Conservation (phyloP, 2,888 invertebrate species). For the Agapetus fuscipes region DNA sequence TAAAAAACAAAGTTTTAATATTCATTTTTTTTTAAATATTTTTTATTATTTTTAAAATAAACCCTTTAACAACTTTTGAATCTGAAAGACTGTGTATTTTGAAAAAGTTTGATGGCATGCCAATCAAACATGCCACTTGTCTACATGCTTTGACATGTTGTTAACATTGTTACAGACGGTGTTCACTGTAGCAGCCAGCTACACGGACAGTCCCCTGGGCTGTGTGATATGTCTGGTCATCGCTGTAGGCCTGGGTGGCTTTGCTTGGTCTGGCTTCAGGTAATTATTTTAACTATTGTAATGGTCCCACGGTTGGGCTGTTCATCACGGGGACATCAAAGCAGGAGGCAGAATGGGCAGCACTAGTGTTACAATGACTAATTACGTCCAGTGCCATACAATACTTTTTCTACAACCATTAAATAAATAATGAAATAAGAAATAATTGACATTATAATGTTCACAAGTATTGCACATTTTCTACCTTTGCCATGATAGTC, state of each 20-base stretch:
- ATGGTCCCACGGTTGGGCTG: neutral
- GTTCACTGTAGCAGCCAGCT: constrained; percentile 78
- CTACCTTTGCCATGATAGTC: no score
- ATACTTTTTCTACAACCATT: no score
- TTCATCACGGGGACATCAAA: neutral
- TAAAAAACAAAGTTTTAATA: no score
- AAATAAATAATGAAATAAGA: no score
- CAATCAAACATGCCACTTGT: no score
- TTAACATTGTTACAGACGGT: constrained; percentile 72
- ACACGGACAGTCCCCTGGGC: constrained; percentile 53
- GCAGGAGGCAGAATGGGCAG: no score
- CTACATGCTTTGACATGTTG: neutral
- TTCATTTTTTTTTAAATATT: no score
- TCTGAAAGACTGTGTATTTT: neutral
- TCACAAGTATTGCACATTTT: no score
- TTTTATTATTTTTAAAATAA: no score
- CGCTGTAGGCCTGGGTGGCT: constrained; percentile 84
- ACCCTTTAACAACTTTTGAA: neutral
- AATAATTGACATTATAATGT: no score
- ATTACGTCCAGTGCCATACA: no score
- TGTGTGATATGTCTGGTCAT: constrained; percentile 77
- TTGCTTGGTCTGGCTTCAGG: constrained; percentile 90
- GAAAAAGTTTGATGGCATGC: neutral
- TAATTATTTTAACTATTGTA: constrained; percentile 27
- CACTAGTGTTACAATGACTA: no score